Evolutionary conservation across 1,140 invertebrate species (phyloP), one percentile per base, ranked within the genome.

Genomic region (Cotesia vestalis): DNA sequence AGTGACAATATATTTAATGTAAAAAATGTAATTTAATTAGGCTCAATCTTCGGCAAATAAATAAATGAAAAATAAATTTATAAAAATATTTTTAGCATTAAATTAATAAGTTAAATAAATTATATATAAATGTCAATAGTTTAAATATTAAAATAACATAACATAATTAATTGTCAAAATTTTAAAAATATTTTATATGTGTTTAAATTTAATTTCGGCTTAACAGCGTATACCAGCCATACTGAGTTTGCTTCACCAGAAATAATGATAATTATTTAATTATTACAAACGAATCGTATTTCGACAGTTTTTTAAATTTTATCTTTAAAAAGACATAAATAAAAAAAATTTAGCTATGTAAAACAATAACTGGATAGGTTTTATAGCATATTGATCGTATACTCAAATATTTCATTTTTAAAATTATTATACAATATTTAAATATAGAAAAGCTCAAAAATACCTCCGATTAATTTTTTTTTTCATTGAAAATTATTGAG

Each of bases 371-470:
- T 74, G 68, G 69, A 67, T 74, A 63, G 69, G 64, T 70, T 51
- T 40, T 71, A 53, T 51, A 46, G 46, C 59, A 68, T 64, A 67
- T 40, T 59, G 67, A 38, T 67, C 74, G 74, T 75, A 75, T 73
- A 75, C 71, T 71, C 57, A 9, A 73, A 71, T 27, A 66, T 59
- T 27, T 14, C 27, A 66, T 51, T 66, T 57, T 66, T 12, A 38
- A 38, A 5, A n/a, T 46, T 35, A 20, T 38, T 34, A 66, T 69
- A 69, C 38, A 60, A 60, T 17, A 40, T 17, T 71, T 40, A 4
- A 40, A 36, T 57, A 64, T 55, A 64, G 34, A 35, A 73, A 53
- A 73, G 60, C 60, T 68, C 60, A 71, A 63, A 69, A 69, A 64
- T 71, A 68, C 64, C 12, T 20, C 52, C 1, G 38, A 40, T 17